phyloP scores from a whole-genome alignment of 2,888 invertebrate species.

The Amblyjoppa fuscipennis region DNA sequence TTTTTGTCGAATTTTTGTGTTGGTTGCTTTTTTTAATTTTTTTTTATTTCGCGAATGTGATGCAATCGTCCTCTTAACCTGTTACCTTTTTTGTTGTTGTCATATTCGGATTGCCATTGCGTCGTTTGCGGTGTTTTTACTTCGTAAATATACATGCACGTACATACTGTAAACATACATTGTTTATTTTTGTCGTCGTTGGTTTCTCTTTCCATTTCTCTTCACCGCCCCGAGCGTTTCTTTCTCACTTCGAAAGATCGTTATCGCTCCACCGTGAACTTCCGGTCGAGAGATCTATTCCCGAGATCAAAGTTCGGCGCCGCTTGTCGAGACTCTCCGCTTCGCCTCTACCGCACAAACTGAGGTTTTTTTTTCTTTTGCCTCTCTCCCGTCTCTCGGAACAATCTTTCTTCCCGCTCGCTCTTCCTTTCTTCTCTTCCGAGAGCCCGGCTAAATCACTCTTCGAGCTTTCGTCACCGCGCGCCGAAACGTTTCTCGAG shows the following conservation, averaged over 20 bases:
- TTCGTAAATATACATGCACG: too few relatives aligned
- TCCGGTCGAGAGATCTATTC: conserved; percentile 62
- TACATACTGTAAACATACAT: neutral
- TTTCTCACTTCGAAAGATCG: conserved; percentile 56
- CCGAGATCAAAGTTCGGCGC: conserved; percentile 66
- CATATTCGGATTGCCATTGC: too few relatives aligned
- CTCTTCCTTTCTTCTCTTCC: conserved; percentile 33
- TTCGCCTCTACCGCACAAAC: conserved; percentile 33
- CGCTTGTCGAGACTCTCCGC: conserved; percentile 21
- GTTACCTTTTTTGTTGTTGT: too few relatives aligned
- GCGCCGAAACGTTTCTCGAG: conserved; percentile 6
- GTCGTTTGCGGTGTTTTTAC: too few relatives aligned
- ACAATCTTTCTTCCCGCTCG: conserved; percentile 51
- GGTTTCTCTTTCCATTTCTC: neutral
- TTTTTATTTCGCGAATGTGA: too few relatives aligned
- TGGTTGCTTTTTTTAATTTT: too few relatives aligned
- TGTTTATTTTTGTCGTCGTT: conserved; percentile 7
- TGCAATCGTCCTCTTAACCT: neutral
- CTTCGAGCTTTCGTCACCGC: conserved; percentile 59
- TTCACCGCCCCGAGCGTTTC: neutral
- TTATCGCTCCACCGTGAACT: conserved; percentile 64
- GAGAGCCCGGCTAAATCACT: conserved; percentile 38
- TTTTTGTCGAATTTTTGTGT: conserved; percentile 1
- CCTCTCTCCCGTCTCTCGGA: conserved; percentile 52
- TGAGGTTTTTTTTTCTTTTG: neutral